phyloP scores from a whole-genome alignment of 2,113 vertebrate genomes.

The Cyanoderma ruficeps region DNA sequence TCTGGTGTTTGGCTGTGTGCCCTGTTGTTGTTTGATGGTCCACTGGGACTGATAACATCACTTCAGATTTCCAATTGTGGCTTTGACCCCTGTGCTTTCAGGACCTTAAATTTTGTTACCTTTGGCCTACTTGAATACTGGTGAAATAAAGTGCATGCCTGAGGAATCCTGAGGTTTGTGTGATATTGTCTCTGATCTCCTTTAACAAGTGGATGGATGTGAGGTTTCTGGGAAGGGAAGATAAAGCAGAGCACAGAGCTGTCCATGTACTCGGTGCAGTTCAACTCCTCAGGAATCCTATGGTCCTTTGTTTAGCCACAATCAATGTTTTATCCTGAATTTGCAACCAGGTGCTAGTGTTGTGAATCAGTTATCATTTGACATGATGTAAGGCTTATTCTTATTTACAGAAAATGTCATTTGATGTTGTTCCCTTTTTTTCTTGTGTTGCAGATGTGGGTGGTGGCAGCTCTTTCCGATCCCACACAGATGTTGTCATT shows the following conservation, averaged over 20 bases:
- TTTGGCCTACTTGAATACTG: background rate
- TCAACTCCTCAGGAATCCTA: background rate
- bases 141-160: background rate
- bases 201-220: background rate
- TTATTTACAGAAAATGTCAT: constrained; percentile 21
- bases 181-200: background rate
- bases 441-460: background rate
- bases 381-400: background rate
- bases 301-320: background rate
- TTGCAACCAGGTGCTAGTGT: background rate
- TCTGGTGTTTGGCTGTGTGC: background rate
- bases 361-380: background rate
- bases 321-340: background rate
- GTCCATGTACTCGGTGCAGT: background rate
- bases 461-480: constrained; percentile 12
- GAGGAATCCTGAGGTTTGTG: background rate
- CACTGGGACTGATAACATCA: background rate
- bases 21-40: background rate
- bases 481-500: constrained; percentile 45
- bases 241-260: background rate
- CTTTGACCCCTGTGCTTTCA: background rate
- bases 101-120: background rate
- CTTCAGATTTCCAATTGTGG: background rate
- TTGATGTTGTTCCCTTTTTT: constrained; percentile 34
- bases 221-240: background rate